Evolutionary conservation across 2,113 vertebrate species (phyloP), one percentile per base, ranked within the genome.

Genomic region (Phocoena phocoena): DNA sequence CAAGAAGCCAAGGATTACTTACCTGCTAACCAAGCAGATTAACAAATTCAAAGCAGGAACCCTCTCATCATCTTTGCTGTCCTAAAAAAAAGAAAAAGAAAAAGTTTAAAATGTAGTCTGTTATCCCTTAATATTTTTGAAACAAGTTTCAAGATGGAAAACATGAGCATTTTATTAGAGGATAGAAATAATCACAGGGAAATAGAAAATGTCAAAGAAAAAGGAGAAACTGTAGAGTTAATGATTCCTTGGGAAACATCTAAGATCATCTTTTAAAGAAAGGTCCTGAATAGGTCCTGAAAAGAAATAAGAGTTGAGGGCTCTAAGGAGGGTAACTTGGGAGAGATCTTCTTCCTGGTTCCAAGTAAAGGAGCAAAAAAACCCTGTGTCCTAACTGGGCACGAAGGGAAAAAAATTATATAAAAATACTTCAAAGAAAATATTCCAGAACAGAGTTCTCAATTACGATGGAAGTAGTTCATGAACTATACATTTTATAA

Each of bases 11-110:
- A 90, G 26, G 62, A 38, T 71, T 85, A 94, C 58, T 71, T 99
- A 99, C 99, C 99, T 99, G 98, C 99, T 99, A 99, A 99, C 99
- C 97, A 99, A 99, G 98, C 99, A 99, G 98, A 99, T 99, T 85
- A 99, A 98, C 96, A 99, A 98, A 98, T 99, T 99, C 95, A 99
- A 99, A 90, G 99, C 99, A 88, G 99, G 99, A 91, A 99, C 98
- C 38, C 98, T 98, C 87, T 99, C 99, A 80, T 99, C 99, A 65
- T 99, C 99, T 98, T 98, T 99, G 97, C 96, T 99, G 84, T 99
- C 99, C 99, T 99, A 98, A 92, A 95, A 96, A 96, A 96, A 89
- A 97, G 26, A 62, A 62, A 62, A 4, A 62, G 23, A 62, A 62
- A 62, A 62, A 76, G 81, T 17, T 76, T 87, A 41, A 95, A 67